Percentiles rank a stretch among this genome's conserved stretches.
Evolutionary conservation across 2,113 vertebrate species (phyloP).

Genomic region (Cacatua alba): DNA sequence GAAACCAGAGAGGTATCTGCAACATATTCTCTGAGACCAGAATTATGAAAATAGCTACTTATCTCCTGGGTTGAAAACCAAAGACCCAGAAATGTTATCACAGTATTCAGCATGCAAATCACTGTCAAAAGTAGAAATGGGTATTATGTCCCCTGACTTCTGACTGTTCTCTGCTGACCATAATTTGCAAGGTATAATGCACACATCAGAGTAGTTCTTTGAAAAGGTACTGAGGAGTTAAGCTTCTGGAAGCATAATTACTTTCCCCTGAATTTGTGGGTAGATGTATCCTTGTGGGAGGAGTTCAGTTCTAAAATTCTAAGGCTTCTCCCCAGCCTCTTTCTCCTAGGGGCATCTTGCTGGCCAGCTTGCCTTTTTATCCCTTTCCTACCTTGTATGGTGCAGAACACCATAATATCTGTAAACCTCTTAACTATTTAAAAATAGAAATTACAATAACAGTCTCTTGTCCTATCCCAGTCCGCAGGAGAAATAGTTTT

Average conservation of each 20-base stretch:
- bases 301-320: neutral
- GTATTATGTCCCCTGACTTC: neutral
- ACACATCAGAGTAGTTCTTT: neutral
- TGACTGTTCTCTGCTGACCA: neutral
- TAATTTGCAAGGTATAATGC: neutral
- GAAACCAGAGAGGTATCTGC: neutral
- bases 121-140: neutral
- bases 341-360: neutral
- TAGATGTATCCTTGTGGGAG: neutral
- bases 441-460: slow-evolving; percentile 60
- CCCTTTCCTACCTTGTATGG: slow-evolving; percentile 54
- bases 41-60: neutral
- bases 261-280: neutral
- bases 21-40: neutral
- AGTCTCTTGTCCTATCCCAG: neutral
- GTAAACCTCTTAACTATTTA: slow-evolving; percentile 43
- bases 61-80: neutral
- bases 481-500: neutral
- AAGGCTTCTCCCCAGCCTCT: neutral
- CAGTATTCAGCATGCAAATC: accelerated
- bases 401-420: slow-evolving; percentile 29
- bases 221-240: neutral
- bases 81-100: neutral
- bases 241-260: neutral
- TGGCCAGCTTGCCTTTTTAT: slow-evolving; percentile 17